These are phyloP conservation scores for Serilophus lunatus DNA, from an alignment of 2,113 vertebrate genomes.

Conservation along the genomic window DNA sequence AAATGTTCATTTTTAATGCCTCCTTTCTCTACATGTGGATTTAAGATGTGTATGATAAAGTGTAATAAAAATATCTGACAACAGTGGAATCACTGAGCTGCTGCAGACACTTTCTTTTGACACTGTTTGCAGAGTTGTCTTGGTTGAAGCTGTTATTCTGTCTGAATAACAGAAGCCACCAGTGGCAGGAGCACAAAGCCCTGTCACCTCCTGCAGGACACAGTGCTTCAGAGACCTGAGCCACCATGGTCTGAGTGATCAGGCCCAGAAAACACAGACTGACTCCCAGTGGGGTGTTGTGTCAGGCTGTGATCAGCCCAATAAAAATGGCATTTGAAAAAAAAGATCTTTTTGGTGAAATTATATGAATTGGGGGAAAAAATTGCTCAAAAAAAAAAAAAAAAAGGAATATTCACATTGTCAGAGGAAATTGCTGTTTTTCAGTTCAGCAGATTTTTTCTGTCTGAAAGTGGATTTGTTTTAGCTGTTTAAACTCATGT, in stretches of 20 bases:
- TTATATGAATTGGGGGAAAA: accelerated
- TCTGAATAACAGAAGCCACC: neutral
- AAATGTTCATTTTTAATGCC: neutral
- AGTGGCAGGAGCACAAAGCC: neutral
- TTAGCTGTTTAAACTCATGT: neutral
- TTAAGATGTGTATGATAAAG: neutral
- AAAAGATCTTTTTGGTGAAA: neutral
- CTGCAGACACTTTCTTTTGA: neutral
- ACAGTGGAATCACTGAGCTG: neutral
- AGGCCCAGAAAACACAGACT: neutral
- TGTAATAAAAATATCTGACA: neutral
- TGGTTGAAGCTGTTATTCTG: neutral
- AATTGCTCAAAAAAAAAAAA: too few species aligned
- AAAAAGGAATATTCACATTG: neutral
- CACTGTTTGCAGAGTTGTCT: neutral
- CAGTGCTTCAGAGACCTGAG: accelerated
- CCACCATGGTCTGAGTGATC: accelerated
- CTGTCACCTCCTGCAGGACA: neutral
- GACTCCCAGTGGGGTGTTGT: neutral
- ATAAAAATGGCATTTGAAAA: neutral
- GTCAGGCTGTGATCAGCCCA: accelerated
- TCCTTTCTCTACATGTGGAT: neutral
- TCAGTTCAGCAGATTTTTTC: neutral
- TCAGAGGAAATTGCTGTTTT: neutral
- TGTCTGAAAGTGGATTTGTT: neutral